A percentile compares a stretch with the other conserved stretches of the same genome.
phyloP scores from a whole-genome alignment of 2,113 vertebrate genomes.

The Brienomyrus longianalis region DNA sequence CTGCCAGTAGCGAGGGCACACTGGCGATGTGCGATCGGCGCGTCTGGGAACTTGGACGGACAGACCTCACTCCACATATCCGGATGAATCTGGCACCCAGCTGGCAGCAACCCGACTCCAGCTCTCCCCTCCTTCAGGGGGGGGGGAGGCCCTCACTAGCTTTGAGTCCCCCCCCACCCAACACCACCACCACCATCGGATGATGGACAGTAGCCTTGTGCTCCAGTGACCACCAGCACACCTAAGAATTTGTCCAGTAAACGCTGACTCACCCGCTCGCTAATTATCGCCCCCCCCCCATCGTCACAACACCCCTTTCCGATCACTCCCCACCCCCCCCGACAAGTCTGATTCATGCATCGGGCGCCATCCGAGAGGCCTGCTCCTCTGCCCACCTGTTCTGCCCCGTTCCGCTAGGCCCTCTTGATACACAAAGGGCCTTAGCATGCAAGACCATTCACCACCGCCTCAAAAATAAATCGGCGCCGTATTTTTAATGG shows the following conservation, averaged over 20 bases:
- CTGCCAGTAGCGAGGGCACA: neutral
- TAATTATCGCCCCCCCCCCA: neutral
- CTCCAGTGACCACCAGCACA: constrained; percentile 30
- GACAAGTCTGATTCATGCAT: neutral
- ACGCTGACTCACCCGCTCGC: constrained; percentile 28
- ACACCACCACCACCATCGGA: neutral
- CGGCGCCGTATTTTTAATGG: neutral
- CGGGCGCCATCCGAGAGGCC: neutral
- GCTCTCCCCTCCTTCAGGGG: neutral
- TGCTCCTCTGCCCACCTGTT: constrained; percentile 1
- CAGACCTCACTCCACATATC: neutral
- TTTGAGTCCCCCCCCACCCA: neutral
- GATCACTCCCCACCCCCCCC: neutral
- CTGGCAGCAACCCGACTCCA: constrained; percentile 29
- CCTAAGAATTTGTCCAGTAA: constrained; percentile 21
- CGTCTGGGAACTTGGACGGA: neutral
- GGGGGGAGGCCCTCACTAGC: constrained; percentile 11
- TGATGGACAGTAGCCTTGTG: constrained; percentile 32
- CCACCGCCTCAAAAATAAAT: neutral
- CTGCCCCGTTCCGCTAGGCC: neutral
- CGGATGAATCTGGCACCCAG: constrained; percentile 9
- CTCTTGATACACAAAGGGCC: neutral
- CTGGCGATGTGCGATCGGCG: neutral
- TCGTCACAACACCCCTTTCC: neutral
- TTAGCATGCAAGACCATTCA: neutral